Conservation (phyloP, 2,888 invertebrate genomes). For the Mantis religiosa region DNA sequence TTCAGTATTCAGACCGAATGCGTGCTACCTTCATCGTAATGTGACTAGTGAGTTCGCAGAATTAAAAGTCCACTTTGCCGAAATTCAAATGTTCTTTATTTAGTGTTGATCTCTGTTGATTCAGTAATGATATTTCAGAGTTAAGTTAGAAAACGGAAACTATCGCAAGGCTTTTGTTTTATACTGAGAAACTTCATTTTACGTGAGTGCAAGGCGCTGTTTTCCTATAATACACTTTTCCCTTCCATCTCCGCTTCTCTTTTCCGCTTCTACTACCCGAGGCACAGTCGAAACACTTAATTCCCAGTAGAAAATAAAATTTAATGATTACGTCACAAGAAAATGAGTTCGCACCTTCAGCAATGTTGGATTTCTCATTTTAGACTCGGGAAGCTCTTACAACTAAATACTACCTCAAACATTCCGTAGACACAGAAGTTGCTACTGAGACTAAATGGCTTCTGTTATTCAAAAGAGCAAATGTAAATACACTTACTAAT, state of each 20-base stretch:
- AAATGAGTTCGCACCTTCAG: background rate
- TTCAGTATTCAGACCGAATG: background rate
- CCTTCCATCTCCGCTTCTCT: background rate
- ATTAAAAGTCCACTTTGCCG: too few relatives aligned
- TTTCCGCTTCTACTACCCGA: background rate
- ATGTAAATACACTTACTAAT: too few relatives aligned
- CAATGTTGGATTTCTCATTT: background rate
- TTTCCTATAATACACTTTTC: background rate
- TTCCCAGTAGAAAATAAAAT: background rate
- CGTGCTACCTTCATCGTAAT: background rate
- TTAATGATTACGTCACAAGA: background rate
- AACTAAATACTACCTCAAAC: too few relatives aligned
- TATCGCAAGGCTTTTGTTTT: background rate
- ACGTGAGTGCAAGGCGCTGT: background rate
- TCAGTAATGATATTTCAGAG: background rate
- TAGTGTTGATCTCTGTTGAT: too few relatives aligned
- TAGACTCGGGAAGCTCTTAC: too few relatives aligned
- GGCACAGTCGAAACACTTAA: background rate
- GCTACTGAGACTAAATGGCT: too few relatives aligned
- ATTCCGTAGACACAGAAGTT: too few relatives aligned
- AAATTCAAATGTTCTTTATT: too few relatives aligned
- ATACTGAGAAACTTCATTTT: background rate
- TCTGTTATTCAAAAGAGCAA: too few relatives aligned
- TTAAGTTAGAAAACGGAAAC: background rate
- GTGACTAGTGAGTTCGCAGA: too few relatives aligned